Base-by-base conservation (phyloP, 2,113 vertebrate genomes). In the Vicugna pacos region DNA sequence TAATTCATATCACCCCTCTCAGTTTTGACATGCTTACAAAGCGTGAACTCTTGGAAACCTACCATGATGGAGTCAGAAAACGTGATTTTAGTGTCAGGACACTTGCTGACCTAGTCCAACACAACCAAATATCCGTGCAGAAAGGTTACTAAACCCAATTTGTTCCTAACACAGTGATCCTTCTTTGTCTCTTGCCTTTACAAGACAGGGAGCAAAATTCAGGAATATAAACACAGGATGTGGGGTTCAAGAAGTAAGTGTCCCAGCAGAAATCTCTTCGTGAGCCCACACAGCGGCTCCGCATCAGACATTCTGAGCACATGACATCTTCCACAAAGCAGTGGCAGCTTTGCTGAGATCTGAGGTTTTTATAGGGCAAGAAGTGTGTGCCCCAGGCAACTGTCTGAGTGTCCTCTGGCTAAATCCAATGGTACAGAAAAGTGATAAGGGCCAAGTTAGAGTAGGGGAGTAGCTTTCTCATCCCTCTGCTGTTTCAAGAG, bases 321-420 rank as follows among this genome's bases (percentile, higher is more conserved):
- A 88, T 4, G 46, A 2, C 1, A 30, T 5, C 85, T 89, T 96
- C 69, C 69, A 75, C 32, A 46, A 84, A 94, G 76, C 42, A 1
- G 16, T 7, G 24, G 82, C 52, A 8, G 50, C 42, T 85, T 83
- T 89, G 15, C 32, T 17, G 42, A 91, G 84, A 97, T 91, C 92
- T 93, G 87, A 97, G 83, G 67, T 64, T 93, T 97, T 0, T 30
- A 86, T 12, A 91, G 92, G 91, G 87, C 70, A 92, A 97, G 84
- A 65, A 91, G 17, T 72, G 20, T 89, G 54, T 3, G 28, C 93
- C 92, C 20, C 32, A 13, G 77, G 93, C 96, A 93, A 85, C 12
- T 85, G 30, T 42, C 94, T 75, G n/a, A 52, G 20, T 0, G 0
- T 90, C 94, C 92, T 94, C 90, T 56, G 87, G 86, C 88, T 88